Evolutionary conservation across 2,113 vertebrate genomes (phyloP).

Genomic region (Scortum barcoo): DNA sequence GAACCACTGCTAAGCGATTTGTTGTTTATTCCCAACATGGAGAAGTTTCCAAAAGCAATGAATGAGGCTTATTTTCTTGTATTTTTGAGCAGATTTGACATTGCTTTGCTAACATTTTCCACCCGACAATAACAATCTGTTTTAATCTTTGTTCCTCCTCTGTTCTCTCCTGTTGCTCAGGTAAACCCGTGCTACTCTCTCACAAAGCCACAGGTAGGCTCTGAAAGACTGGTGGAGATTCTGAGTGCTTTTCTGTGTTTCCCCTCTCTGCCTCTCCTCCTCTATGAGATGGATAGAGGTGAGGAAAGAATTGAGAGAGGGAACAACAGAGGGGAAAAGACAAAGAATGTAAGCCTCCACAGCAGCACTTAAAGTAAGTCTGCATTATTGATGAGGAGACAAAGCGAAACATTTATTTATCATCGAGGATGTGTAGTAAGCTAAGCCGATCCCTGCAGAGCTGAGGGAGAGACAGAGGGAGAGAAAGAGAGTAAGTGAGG

Average conservation of each 20-base stretch:
- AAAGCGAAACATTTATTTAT: slow-evolving; percentile 93
- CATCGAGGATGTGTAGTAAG: slow-evolving; percentile 71
- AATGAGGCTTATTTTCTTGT: background rate
- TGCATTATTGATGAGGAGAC: slow-evolving; percentile 93
- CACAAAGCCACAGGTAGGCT: slow-evolving; percentile 67
- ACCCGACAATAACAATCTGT: background rate
- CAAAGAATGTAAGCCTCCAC: slow-evolving; percentile 86
- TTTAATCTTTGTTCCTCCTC: background rate
- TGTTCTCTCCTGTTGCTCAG: slow-evolving; percentile 62
- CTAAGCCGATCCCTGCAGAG: slow-evolving; percentile 60
- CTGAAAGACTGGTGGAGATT: slow-evolving; percentile 50
- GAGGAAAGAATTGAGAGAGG: slow-evolving; percentile 39
- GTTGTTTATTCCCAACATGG: background rate
- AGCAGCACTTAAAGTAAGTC: slow-evolving; percentile 88
- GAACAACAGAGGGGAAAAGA: slow-evolving; percentile 64
- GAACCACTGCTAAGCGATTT: too few relatives aligned
- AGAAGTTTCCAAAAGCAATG: background rate
- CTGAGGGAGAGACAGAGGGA: slow-evolving; percentile 30
- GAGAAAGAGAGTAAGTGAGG: slow-evolving; percentile 26
- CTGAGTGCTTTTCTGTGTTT: slow-evolving; percentile 76
- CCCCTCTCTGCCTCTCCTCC: slow-evolving; percentile 37
- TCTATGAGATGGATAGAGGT: slow-evolving; percentile 52
- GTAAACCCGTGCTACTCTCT: slow-evolving; percentile 47
- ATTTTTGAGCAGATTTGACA: background rate
- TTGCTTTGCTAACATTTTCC: background rate